phyloP scores from a whole-genome alignment of 2,113 vertebrate genomes.

The Lanius collurio region DNA sequence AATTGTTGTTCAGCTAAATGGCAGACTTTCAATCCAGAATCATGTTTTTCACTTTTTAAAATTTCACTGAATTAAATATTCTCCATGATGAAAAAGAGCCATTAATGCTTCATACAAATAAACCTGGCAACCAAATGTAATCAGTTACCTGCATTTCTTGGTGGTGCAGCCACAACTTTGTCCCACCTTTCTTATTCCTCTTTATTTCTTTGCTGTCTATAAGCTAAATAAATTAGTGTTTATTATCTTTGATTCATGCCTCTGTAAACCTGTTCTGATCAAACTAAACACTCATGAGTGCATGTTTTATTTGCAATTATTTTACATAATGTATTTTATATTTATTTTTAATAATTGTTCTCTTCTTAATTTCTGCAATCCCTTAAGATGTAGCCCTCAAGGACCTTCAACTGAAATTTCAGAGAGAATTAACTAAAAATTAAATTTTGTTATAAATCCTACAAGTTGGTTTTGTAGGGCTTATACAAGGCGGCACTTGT shows the following conservation, averaged over 20 bases:
- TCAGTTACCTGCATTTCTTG: not conserved
- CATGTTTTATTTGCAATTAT: not conserved
- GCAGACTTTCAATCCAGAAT: not conserved
- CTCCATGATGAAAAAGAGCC: not conserved
- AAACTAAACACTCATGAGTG: not conserved
- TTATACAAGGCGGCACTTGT: not conserved
- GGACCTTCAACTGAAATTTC: not conserved
- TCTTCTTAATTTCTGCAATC: not conserved
- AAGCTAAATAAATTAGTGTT: not conserved
- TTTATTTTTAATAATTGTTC: not conserved
- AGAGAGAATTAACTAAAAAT: not conserved
- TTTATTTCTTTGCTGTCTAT: not conserved
- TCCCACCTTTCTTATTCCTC: not conserved
- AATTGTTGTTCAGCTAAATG: not conserved
- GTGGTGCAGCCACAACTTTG: not conserved
- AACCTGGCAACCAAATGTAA: not conserved
- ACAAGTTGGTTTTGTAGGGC: not conserved
- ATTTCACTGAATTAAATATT: not conserved
- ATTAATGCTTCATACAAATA: not conserved
- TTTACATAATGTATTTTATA: not conserved
- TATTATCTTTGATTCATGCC: not conserved
- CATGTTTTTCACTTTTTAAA: not conserved
- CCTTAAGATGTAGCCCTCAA: not conserved
- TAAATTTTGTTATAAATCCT: not conserved
- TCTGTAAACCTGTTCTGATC: not conserved